Conservation (phyloP, 1,140 invertebrate genomes). For the Drosophila pallidifrons region DNA sequence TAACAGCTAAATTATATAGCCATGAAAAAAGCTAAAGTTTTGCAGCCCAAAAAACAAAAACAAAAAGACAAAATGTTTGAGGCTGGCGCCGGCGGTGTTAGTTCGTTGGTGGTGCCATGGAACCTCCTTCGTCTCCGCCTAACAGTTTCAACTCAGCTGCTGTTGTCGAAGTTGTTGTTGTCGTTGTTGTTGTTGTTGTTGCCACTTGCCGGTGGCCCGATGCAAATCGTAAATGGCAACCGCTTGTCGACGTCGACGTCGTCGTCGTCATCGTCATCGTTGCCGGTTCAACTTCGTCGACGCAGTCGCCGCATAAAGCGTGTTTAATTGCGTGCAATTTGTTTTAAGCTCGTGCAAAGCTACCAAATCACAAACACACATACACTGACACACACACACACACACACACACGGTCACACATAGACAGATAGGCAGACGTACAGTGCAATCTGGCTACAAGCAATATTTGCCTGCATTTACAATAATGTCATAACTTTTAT, state of each 20-base stretch:
- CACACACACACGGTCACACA: too few species aligned
- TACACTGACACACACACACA: too few species aligned
- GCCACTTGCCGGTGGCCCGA: conserved; percentile 39
- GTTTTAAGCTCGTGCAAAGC: conserved; percentile 70
- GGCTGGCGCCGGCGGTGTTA: conserved; percentile 30
- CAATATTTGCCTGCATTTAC: neutral
- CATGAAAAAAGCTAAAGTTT: conserved; percentile 31
- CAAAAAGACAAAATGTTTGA: neutral
- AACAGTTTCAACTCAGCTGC: neutral
- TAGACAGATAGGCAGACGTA: conserved; percentile 8
- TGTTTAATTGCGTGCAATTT: conserved; percentile 83
- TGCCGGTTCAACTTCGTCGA: conserved; percentile 11
- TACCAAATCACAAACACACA: conserved; percentile 40
- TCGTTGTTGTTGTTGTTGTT: neutral
- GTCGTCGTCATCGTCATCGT: neutral
- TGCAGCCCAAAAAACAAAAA: conserved; percentile 8
- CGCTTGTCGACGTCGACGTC: conserved; percentile 6
- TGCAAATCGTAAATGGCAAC: conserved; percentile 66
- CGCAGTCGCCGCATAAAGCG: conserved; percentile 54
- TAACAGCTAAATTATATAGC: conserved; percentile 64
- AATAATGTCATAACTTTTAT: neutral
- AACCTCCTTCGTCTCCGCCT: neutral
- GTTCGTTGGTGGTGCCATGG: conserved; percentile 12
- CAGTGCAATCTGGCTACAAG: conserved; percentile 1
- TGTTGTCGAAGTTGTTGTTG: neutral